Evolutionary conservation across 2,888 invertebrate genomes (phyloP).

Genomic region (Pristionchus maxplancki): DNA sequence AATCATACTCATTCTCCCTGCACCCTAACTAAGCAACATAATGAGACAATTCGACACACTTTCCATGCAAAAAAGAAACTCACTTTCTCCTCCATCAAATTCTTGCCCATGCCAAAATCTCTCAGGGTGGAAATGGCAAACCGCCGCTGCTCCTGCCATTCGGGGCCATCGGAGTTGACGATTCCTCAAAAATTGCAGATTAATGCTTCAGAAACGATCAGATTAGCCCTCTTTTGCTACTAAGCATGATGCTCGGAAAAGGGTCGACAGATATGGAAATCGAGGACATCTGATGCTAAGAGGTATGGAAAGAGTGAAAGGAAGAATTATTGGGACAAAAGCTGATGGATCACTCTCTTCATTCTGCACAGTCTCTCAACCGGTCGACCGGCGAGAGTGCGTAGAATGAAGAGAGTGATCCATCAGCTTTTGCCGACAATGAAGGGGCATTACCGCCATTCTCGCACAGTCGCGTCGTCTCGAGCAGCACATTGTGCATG

Average conservation of each 20-base stretch:
- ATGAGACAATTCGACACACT: too few species aligned
- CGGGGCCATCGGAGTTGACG: background rate
- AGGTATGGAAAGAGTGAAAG: too few species aligned
- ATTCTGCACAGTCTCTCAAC: too few species aligned
- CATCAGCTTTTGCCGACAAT: too few species aligned
- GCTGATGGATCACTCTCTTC: too few species aligned
- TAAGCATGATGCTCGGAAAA: background rate
- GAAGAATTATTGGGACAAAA: too few species aligned
- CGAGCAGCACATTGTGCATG: background rate
- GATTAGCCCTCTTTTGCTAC: background rate
- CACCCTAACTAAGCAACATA: too few species aligned
- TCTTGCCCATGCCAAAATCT: constrained; percentile 28
- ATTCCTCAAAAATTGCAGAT: background rate
- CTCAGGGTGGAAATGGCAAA: background rate
- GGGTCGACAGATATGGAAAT: too few species aligned
- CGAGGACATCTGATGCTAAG: too few species aligned
- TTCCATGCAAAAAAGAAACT: background rate
- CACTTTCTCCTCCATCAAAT: constrained; percentile 2
- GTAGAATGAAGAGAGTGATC: too few species aligned
- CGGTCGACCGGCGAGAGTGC: too few species aligned
- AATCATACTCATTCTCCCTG: too few species aligned
- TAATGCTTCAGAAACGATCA: background rate
- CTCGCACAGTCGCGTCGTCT: background rate
- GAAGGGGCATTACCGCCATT: background rate
- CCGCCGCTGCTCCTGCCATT: background rate